Percentiles rank a stretch among this genome's conserved stretches.
Evolutionary conservation across 2,797 vertebrate species (phyloP).

Genomic region (Vireo griseus): DNA sequence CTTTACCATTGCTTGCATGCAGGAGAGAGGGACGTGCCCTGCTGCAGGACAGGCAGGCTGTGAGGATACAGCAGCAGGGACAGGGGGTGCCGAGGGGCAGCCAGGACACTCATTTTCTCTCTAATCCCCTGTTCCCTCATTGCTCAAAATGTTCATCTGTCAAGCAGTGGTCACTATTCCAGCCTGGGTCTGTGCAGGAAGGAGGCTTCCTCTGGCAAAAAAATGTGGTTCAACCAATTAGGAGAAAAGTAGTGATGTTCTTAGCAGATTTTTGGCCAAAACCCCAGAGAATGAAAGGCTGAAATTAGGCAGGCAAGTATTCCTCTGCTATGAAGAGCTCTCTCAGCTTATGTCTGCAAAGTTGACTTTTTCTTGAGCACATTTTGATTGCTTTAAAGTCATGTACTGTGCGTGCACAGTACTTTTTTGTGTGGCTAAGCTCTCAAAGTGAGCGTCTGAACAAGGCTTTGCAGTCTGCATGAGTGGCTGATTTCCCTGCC

Average conservation of each 20-base stretch:
- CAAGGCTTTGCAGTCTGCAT: neutral
- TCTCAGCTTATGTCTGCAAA: neutral
- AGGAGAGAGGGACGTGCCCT: neutral
- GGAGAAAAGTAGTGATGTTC: neutral
- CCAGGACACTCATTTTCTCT: neutral
- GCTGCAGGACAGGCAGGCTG: neutral
- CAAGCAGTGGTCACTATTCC: neutral
- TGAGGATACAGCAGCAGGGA: accelerated
- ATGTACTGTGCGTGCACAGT: neutral
- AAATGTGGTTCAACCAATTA: neutral
- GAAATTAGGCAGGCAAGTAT: neutral
- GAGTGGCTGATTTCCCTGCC: neutral
- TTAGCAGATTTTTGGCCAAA: neutral
- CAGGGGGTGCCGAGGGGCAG: neutral
- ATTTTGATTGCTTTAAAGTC: constrained; percentile 21
- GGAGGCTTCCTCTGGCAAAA: neutral
- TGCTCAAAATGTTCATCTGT: neutral
- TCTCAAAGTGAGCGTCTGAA: constrained; percentile 16
- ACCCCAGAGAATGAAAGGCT: neutral
- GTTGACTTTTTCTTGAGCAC: constrained; percentile 1
- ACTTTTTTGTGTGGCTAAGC: constrained; percentile 20
- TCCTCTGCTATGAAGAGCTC: neutral
- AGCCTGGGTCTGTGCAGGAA: neutral
- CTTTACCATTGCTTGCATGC: neutral
- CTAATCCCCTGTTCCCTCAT: neutral